Evolutionary conservation across 2,888 invertebrate genomes (phyloP).

Genomic region (Stenolophus ochropezus): DNA sequence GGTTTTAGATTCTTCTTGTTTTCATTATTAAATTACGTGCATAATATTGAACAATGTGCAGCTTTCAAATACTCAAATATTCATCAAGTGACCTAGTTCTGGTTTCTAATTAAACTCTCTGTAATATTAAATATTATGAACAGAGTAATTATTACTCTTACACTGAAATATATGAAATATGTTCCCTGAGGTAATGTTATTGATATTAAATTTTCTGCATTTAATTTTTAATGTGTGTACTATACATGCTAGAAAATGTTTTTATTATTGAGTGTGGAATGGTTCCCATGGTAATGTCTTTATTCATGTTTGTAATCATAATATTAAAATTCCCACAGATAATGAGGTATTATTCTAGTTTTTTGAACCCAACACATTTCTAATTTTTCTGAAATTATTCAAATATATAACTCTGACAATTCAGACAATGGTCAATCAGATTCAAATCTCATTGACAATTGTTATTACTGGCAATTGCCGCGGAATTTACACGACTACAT

Average conservation of each 20-base stretch:
- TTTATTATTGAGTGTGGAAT: not conserved
- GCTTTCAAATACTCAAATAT: not conserved
- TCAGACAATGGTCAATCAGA: too few species aligned
- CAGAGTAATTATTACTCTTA: not conserved
- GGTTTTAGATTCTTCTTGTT: not conserved
- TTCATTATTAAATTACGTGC: not conserved
- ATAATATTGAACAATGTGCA: not conserved
- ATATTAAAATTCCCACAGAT: not conserved
- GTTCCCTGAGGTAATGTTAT: not conserved
- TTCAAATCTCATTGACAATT: too few species aligned
- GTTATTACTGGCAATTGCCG: too few species aligned
- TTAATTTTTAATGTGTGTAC: not conserved
- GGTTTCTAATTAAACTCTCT: not conserved
- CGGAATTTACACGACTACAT: too few species aligned
- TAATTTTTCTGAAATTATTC: too few species aligned
- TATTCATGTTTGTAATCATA: not conserved
- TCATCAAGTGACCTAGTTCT: not conserved
- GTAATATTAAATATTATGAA: not conserved
- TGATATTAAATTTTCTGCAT: not conserved
- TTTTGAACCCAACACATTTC: not conserved
- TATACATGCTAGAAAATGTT: not conserved
- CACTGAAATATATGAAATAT: not conserved
- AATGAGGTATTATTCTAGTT: not conserved
- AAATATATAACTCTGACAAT: too few species aligned
- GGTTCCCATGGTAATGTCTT: not conserved